A percentile compares a stretch with the other conserved stretches of the same genome.
Evolutionary conservation across 2,888 invertebrate genomes (phyloP).

Genomic region (Lacanobia oleracea): DNA sequence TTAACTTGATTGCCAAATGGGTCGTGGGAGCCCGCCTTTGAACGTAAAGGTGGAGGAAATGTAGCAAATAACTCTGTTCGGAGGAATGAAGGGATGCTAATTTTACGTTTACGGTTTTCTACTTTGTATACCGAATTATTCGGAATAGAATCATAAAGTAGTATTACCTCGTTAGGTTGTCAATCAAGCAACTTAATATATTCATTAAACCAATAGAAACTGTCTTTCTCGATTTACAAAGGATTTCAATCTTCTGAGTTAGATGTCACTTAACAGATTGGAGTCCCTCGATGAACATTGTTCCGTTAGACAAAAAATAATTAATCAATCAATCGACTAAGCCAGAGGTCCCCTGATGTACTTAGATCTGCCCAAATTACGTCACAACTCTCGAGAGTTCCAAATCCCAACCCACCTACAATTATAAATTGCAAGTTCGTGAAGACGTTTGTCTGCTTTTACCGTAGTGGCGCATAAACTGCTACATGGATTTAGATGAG

Average conservation of each 20-base stretch:
- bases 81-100: conserved; percentile 12
- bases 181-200: conserved; percentile 27
- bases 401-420: background rate
- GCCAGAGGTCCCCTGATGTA: conserved; percentile 7
- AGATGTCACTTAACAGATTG: conserved; percentile 34
- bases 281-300: conserved; percentile 22
- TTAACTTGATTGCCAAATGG: conserved; percentile 48
- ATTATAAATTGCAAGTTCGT: background rate
- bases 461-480: background rate
- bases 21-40: conserved; percentile 31
- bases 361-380: conserved; percentile 6
- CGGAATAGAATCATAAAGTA: conserved; percentile 9
- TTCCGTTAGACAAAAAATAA: conserved; percentile 36
- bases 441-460: background rate
- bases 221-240: conserved; percentile 25
- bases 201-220: conserved; percentile 26
- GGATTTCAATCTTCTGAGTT: conserved; percentile 29
- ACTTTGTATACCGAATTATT: conserved; percentile 13
- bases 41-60: conserved; percentile 28
- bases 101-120: conserved; percentile 10
- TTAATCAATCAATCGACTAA: conserved; percentile 47
- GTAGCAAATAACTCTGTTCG: conserved; percentile 23
- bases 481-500: background rate
- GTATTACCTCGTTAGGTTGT: background rate
- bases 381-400: conserved; percentile 11